Base-by-base conservation (phyloP, 2,113 vertebrate genomes). In the Hemiprocne comata region DNA sequence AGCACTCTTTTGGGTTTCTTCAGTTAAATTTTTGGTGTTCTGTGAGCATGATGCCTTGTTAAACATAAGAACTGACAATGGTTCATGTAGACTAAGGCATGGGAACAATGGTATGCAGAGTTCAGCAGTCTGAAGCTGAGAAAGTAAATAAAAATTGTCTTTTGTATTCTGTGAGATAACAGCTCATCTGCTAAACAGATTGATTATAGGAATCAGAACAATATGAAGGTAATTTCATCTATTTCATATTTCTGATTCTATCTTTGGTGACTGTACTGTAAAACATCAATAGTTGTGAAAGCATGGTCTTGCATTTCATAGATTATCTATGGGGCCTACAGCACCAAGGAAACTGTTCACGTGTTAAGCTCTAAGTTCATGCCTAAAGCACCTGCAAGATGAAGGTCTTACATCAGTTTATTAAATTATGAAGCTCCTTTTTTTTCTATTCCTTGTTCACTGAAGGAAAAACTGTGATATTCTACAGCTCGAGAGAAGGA, bases 41-140 rank as follows among this genome's bases (percentile, higher is more conserved):
- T 64, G 18, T n/a, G 25, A 90, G 38, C 36, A 50, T 0, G 0
- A 44, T 19, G 44, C 31, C 51, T 54, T 54, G 20, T 54, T 58
- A 75, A 67, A 46, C 21, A 1, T 51, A 64, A 64, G 48, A 21
- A 34, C 38, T 76, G 38, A 42, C 26, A 46, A 28, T 13, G 14
- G 53, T 34, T 83, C 71, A 36, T 13, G 57, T 38, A 85, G 38
- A 58, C 55, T 18, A 78, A 70, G 18, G 24, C 36, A 67, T 11
- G 34, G 53, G 19, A 92, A 88, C 0, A 2, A 42, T 0, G 7
- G 25, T 10, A 50, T 7, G 11, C 61, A 46, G 38, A 60, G 57
- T 17, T 87, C 2, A 74, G 36, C 42, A 44, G 34, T 38, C 24
- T 77, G 51, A 48, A 11, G 5, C 19, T 23, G 38, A 76, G 38